Conservation (phyloP, 30 jellyfish, hydroid and myxozoan genomes). For the Rhopilema esculentum region DNA sequence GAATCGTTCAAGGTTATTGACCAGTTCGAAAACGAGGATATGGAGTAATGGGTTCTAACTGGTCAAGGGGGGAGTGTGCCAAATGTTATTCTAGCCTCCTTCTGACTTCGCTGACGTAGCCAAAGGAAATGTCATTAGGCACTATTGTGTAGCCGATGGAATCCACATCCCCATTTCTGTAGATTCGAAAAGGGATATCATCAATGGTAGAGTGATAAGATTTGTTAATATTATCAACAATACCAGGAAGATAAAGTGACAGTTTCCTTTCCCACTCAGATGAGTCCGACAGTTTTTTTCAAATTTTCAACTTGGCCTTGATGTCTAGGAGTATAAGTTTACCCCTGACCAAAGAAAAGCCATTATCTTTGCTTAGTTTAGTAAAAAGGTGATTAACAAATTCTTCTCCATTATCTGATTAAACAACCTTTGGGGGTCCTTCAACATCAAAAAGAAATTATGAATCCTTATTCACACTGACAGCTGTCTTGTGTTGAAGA, state of each 20-base stretch:
- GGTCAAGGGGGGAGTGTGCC: too few species aligned
- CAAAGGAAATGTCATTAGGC: background rate
- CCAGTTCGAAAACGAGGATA: too few species aligned
- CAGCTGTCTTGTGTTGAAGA: background rate
- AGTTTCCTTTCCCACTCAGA: background rate
- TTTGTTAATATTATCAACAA: slow-evolving; percentile 1
- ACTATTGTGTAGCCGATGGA: background rate
- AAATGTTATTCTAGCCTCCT: too few species aligned
- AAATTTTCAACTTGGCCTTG: slow-evolving; percentile 37
- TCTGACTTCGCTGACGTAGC: too few species aligned
- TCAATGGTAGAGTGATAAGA: slow-evolving; percentile 16
- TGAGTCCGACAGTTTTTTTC: background rate
- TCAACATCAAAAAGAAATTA: slow-evolving; percentile 9
- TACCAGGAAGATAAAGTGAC: slow-evolving; percentile 13
- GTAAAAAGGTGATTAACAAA: slow-evolving; percentile 7
- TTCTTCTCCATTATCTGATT: slow-evolving; percentile 21
- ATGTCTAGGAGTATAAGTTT: slow-evolving; percentile 14
- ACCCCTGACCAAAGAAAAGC: background rate
- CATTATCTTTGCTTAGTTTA: background rate
- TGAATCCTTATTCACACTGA: background rate
- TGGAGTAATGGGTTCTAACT: too few species aligned
- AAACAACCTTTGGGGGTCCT: slow-evolving; percentile 3
- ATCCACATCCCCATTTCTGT: background rate
- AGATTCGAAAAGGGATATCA: slow-evolving; percentile 25
- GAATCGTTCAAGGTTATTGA: too few species aligned